Evolutionary conservation across 1,140 invertebrate genomes (phyloP), one percentile per base, ranked within the genome.

Genomic region (Habropoda laboriosa): DNA sequence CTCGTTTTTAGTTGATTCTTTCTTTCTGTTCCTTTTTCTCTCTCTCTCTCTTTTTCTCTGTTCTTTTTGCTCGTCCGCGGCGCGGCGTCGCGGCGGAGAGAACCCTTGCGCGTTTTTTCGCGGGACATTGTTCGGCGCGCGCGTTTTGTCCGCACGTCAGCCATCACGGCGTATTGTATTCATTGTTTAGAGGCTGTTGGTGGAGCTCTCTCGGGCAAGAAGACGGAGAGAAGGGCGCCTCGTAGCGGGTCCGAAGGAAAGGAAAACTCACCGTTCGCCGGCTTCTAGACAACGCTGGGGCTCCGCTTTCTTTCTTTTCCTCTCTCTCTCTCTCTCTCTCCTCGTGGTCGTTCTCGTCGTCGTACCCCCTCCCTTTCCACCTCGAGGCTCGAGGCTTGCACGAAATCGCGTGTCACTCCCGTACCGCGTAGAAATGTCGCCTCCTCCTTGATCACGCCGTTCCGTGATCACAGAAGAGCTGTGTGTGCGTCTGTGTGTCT

Each of bases 171-270:
- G 83, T 76, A 80, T 85, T 85, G 82, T 84, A 66, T 71, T 85
- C 82, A 85, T 84, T 85, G 82, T 84, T 85, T 76, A 79, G 77
- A 84, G 82, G 61, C 75, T 57, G 73, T 76, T 68, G 73, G 63
- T 57, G 47, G n/a, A n/a, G n/a, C n/a, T n/a, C 49, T 67, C 40
- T 42, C 40, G 61, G 49, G 40, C 45, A 51, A 40, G 67, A 80
- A 61, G 61, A 51, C 38, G 63, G 57, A 49, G 79, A 77, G 71
- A 42, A 81, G 71, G 64, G 61, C 67, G 27, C 24, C 55, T 45
- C 68, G 74, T 57, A 55, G 42, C 42, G 51, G 42, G 42, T 49
- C 30, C 60, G 51, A 51, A 57, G 32, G 40, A 80, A 80, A 75
- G 70, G 77, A 79, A 79, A 79, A 73, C 24, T 66, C 40, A 32